phyloP scores from a whole-genome alignment of 1,140 invertebrate species.

The Apis florea region DNA sequence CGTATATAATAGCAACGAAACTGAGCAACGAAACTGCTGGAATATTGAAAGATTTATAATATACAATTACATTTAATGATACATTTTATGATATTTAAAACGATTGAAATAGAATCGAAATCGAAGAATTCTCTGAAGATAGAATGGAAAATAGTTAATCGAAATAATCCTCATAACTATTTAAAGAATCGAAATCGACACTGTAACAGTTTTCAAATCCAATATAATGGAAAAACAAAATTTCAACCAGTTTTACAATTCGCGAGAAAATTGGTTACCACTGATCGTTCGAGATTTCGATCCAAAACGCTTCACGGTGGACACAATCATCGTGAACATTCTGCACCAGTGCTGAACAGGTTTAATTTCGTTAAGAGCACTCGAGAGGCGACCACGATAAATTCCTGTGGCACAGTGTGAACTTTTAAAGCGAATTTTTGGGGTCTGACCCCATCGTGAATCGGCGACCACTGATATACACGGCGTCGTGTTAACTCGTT shows the following conservation, averaged over 20 bases:
- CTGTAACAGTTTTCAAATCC: no score
- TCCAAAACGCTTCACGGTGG: background rate
- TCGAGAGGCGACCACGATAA: slow-evolving; percentile 52
- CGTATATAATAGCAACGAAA: no score
- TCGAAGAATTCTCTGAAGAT: no score
- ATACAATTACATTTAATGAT: no score
- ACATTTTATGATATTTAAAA: no score
- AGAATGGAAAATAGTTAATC: no score
- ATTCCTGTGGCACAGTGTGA: slow-evolving; percentile 53
- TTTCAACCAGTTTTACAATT: background rate
- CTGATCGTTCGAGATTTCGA: slow-evolving; percentile 32
- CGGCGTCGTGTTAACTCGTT: slow-evolving; percentile 18
- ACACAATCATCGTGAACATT: slow-evolving; percentile 9
- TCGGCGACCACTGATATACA: slow-evolving; percentile 39
- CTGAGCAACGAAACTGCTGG: no score
- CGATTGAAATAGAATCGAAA: no score
- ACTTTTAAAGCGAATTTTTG: slow-evolving; percentile 62
- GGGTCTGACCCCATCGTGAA: slow-evolving; percentile 41
- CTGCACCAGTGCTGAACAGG: slow-evolving; percentile 37
- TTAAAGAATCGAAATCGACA: no score
- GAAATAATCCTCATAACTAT: no score
- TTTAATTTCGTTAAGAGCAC: slow-evolving; percentile 66
- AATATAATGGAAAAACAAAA: background rate
- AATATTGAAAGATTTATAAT: no score
- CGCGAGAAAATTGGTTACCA: background rate